These are phyloP conservation scores for Orthonyx spaldingii DNA, from an alignment of 2,113 vertebrate species.

Conservation along the genomic window DNA sequence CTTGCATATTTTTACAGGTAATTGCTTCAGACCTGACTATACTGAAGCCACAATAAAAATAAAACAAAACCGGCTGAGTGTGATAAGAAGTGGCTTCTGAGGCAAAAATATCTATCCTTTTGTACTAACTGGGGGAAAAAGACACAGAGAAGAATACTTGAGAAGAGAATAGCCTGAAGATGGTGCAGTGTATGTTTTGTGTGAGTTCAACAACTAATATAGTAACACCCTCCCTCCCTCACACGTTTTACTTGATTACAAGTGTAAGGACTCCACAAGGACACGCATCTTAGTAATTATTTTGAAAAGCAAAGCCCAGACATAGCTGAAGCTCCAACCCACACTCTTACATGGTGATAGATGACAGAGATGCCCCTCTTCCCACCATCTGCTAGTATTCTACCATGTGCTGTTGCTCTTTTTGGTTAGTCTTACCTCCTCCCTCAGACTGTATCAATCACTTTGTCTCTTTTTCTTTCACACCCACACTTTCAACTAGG, in stretches of 20 bases:
- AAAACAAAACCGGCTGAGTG: background rate
- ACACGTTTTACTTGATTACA: background rate
- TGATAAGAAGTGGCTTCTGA: background rate
- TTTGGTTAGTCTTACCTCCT: background rate
- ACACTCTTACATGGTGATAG: fast-evolving
- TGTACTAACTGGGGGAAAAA: background rate
- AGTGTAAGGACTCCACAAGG: background rate
- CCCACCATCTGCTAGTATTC: background rate
- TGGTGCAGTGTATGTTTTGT: background rate
- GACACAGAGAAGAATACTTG: background rate
- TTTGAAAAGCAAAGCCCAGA: background rate
- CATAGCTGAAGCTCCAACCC: background rate
- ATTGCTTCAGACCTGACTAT: background rate
- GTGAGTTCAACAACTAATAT: background rate
- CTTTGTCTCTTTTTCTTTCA: background rate
- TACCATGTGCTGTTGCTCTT: background rate
- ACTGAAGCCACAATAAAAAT: background rate
- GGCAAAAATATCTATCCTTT: background rate
- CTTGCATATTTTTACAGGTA: background rate
- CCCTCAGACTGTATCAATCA: background rate
- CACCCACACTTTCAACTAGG: background rate
- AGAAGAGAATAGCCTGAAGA: background rate
- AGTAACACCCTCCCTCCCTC: background rate
- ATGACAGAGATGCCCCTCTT: background rate
- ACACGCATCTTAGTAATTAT: background rate